Base-by-base conservation (phyloP, 2,113 vertebrate genomes). In the Vulpes lagopus region DNA sequence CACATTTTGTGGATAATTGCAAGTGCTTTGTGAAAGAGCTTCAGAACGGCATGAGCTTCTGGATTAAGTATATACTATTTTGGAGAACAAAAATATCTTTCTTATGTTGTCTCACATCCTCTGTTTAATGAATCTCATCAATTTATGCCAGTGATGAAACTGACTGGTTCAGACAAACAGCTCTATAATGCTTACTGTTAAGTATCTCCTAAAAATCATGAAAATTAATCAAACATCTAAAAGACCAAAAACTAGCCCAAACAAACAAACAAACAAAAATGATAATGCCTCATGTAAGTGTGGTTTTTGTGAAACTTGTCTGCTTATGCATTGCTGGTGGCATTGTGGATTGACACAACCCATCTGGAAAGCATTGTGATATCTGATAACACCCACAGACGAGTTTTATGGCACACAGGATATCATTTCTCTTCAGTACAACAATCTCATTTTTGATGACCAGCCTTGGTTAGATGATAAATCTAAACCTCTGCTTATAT, bases 1-100 rank as follows among this genome's bases (percentile, higher is more conserved):
- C 35, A 80, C 82, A 89, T 97, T 94, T 97, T 97, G 65, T 85
- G n/a, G 96, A 96, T 97, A 98, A 97, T 94, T 98, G 94, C 87
- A 88, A 88, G 49, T 35, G 80, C 57, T 96, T 94, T 95, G 86
- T 96, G 95, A 81, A 49, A 95, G 71, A 81, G 49, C 83, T 81
- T 78, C 51, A 23, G 87, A 94, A 79, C 83, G 38, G 20, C 64
- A 30, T 67, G 94, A 86, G 80, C 38, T 76, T 94, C 80, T 91
- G 57, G 80, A 95, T 94, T 94, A 97, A 96, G 82, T 62, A n/a
- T 73, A 38, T 25, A 90, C 53, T 43, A n/a, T 91, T 97, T 91
- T 92, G 32, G 78, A 86, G 53, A 65, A 93, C 62, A 93, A 55
- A 73, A 87, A 83, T 30, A 5, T 60, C 71, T 95, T 91, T 93